These are phyloP conservation scores for Oligia fasciuncula DNA, from an alignment of 2,888 invertebrate species.

Conservation along the genomic window DNA sequence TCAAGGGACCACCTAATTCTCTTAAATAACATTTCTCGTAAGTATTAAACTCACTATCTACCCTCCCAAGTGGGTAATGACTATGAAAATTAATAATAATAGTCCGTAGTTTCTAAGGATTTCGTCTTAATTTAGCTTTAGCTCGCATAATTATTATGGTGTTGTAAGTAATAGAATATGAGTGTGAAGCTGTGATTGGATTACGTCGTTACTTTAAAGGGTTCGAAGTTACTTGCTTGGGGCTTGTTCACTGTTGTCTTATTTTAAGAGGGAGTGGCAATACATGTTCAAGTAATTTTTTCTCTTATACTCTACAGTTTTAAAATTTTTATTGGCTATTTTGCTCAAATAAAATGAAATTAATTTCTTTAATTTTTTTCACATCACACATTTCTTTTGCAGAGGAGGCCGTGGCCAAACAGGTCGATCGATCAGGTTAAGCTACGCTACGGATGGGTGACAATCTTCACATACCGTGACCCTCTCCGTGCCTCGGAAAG, in stretches of 20 bases:
- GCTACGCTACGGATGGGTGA: no score
- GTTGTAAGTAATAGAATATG: constrained; percentile 44
- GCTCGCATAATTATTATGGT: constrained; percentile 41
- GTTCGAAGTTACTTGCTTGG: neutral
- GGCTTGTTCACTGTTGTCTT: neutral
- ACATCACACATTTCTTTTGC: no score
- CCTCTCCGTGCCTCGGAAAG: no score
- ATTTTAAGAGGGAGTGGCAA: neutral
- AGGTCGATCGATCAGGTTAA: no score
- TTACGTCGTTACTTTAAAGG: constrained; percentile 28
- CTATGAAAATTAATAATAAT: constrained; percentile 66
- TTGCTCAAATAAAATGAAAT: no score
- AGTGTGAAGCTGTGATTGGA: constrained; percentile 35
- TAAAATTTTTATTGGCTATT: neutral
- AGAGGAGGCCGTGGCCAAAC: no score
- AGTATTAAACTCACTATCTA: constrained; percentile 69
- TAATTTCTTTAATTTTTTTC: no score
- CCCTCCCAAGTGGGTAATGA: constrained; percentile 47
- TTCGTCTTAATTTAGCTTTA: constrained; percentile 50
- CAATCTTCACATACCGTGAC: no score
- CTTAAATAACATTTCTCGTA: constrained; percentile 66
- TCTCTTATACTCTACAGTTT: no score
- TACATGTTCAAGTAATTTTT: no score
- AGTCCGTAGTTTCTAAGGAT: constrained; percentile 48
- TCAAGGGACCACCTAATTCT: constrained; percentile 62